phyloP scores from a whole-genome alignment of 2,888 invertebrate genomes.

The Anaspis maculata region DNA sequence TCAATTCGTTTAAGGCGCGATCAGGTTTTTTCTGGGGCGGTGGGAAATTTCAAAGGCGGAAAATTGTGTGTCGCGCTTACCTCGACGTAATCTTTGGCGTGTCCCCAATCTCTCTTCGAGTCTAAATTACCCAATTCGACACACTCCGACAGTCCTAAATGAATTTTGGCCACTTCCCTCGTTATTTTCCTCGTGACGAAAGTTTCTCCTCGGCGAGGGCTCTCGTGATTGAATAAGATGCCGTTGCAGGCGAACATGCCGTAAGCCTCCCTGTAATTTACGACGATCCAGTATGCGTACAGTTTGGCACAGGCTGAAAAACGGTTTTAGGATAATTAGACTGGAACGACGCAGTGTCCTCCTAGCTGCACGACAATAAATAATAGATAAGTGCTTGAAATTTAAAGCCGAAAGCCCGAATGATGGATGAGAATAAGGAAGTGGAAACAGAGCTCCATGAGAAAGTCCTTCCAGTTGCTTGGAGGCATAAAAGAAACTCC shows the following conservation, averaged over 20 bases:
- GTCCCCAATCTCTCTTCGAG: slow-evolving; percentile 97
- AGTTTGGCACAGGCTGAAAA: slow-evolving; percentile 84
- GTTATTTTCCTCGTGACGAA: slow-evolving; percentile 99
- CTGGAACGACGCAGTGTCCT: too few species aligned
- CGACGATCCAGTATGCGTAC: slow-evolving; percentile 93
- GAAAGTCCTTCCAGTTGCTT: too few species aligned
- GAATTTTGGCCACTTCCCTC: slow-evolving; percentile 93
- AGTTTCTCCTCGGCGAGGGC: slow-evolving; percentile 91
- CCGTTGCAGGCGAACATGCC: slow-evolving; percentile 94
- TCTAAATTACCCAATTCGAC: slow-evolving; percentile 92
- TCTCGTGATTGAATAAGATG: slow-evolving; percentile 93
- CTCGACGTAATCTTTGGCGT: slow-evolving; percentile 92
- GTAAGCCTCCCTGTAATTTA: slow-evolving; percentile 94
- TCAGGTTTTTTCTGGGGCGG: too few species aligned
- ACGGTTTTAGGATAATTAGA: too few species aligned
- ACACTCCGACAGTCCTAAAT: slow-evolving; percentile 72
- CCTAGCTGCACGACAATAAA: too few species aligned
- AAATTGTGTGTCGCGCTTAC: slow-evolving; percentile 41
- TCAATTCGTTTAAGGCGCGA: too few species aligned
- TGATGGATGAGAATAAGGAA: background rate
- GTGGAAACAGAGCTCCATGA: too few species aligned
- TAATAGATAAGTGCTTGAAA: too few species aligned
- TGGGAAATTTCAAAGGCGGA: too few species aligned
- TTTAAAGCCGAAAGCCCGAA: background rate
- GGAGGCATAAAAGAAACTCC: too few species aligned